Percentiles rank a stretch among this genome's conserved stretches.
phyloP scores from a whole-genome alignment of 2,113 vertebrate species.

The Crotalus horridus region DNA sequence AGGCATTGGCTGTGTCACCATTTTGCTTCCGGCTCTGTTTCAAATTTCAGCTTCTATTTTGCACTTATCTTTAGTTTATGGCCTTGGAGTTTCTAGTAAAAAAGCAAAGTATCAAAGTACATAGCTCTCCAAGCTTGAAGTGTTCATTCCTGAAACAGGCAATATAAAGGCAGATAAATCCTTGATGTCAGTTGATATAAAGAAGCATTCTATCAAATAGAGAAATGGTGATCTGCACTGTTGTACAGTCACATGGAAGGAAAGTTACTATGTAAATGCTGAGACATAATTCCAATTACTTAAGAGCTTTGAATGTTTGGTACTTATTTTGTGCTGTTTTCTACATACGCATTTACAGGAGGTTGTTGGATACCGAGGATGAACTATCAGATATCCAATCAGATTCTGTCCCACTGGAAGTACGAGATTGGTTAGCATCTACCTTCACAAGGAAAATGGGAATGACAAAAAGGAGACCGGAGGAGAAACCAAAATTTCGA shows the following conservation, averaged over 20 bases:
- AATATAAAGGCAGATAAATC: not conserved
- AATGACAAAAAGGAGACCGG: conserved; percentile 84
- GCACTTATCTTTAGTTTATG: not conserved
- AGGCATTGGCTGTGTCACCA: not conserved
- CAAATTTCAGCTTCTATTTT: not conserved
- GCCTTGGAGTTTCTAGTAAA: not conserved
- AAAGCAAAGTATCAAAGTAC: not conserved
- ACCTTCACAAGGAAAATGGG: conserved; percentile 98
- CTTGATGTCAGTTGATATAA: not conserved
- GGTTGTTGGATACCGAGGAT: conserved; percentile 91
- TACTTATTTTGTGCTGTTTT: not conserved
- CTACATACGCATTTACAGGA: conserved; percentile 65
- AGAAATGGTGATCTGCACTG: not conserved
- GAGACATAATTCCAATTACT: not conserved
- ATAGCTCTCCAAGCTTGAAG: not conserved
- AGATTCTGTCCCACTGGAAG: conserved; percentile 90
- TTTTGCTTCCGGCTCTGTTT: not conserved
- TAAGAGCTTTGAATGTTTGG: not conserved
- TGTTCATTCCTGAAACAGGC: not conserved
- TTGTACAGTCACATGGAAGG: not conserved
- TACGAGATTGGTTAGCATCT: conserved; percentile 96
- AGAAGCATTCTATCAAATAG: not conserved
- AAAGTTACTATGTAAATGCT: not conserved
- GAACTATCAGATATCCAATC: conserved; percentile 91
- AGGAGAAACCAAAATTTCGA: conserved; percentile 95